Base-by-base conservation (phyloP, 2,888 invertebrate species). In the Congeria kusceri region DNA sequence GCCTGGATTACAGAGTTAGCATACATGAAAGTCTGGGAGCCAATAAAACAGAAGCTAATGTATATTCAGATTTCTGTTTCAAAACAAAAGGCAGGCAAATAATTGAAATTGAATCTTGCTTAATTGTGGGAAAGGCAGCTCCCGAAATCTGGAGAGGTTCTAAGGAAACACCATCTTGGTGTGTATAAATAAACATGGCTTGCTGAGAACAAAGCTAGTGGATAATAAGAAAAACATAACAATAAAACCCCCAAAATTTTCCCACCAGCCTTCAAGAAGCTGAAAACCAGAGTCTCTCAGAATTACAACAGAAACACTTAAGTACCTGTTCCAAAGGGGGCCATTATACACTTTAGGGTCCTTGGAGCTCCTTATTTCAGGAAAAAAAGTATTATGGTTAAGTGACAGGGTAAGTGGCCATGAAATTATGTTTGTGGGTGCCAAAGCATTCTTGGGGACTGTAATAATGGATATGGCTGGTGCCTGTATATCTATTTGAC, bases 221-320 rank as follows among this genome's bases (percentile, higher is more conserved):
- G 74, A 44, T 81, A 81, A 77, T 81, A 77, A 72, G 77, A 81
- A 75, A 75, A 77, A 66, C 81, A 81, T 81, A 75, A 74, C 65
- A 68, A 58, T 65, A 64, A 75, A 78, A 63, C 39, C 46, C 49
- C 20, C 39, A 25, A 46, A 29, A 76, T 76, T 79, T 83, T 79
- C 79, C 82, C 76, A 76, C 69, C 28, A 62, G 65, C 15, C 18
- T 65, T 27, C 27, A 39, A 39, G 39, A 11, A 39, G 3, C 39
- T 39, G 39, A 39, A 39, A 39, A 39, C 39, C 39, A 39, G 39
- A 39, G 39, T 39, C 39, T 39, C 39, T 39, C 20, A 53, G 53
- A 53, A 53, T 20, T 23, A 53, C 53, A 53, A 53, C 53, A 53
- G 20, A 20, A 53, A 20, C 53, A 53, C 53, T 53, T 53, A 9